Evolutionary conservation across 2,888 invertebrate species (phyloP).

Genomic region (Lycocerus yunnanus): DNA sequence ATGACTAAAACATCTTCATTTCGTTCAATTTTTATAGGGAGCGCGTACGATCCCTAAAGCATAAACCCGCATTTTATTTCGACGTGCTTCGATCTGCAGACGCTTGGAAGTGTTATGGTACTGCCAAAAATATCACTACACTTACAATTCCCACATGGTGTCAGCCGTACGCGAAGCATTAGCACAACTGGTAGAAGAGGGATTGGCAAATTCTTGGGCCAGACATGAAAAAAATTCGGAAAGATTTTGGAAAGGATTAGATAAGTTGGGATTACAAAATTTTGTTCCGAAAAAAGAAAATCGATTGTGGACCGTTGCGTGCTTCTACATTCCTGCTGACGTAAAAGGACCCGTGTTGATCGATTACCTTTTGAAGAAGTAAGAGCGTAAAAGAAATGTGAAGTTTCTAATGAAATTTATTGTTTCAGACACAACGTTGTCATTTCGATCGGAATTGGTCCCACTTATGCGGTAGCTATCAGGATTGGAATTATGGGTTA

Average conservation of each 20-base stretch:
- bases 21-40: constrained; percentile 51
- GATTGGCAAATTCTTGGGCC: constrained; percentile 67
- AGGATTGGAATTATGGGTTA: constrained; percentile 82
- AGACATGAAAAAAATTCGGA: constrained; percentile 68
- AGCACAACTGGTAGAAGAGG: constrained; percentile 70
- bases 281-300: constrained; percentile 68
- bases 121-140: constrained; percentile 67
- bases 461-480: constrained; percentile 74
- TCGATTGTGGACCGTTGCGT: constrained; percentile 68
- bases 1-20: not conserved
- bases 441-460: constrained; percentile 79
- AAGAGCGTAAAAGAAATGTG: too few relatives aligned
- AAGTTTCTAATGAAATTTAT: not conserved
- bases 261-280: constrained; percentile 67
- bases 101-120: constrained; percentile 62
- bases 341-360: constrained; percentile 60
- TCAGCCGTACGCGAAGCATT: constrained; percentile 80
- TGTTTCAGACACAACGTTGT: constrained; percentile 64
- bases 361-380: constrained; percentile 35
- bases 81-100: constrained; percentile 67
- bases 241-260: constrained; percentile 68
- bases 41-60: constrained; percentile 59
- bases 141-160: constrained; percentile 72
- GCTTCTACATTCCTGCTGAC: constrained; percentile 65
- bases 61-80: constrained; percentile 63